Conservation (phyloP, 92 coral and sea anemone genomes). For the Porites evermanni region DNA sequence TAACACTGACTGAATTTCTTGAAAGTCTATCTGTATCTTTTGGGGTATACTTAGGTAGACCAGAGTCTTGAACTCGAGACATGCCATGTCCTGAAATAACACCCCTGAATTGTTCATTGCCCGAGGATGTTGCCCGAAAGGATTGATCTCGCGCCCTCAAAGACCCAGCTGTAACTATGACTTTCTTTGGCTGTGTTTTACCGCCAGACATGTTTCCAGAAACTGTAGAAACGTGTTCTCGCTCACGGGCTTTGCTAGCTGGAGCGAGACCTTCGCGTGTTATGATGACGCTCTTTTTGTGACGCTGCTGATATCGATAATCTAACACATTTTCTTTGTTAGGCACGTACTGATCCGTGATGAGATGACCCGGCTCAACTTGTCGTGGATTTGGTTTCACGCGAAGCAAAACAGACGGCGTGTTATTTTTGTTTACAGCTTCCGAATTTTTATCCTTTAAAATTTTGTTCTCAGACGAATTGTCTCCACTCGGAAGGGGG, state of each 20-base stretch:
- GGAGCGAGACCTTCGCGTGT: constrained; percentile 8
- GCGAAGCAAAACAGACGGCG: background rate
- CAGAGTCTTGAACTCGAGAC: background rate
- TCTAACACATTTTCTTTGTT: constrained; percentile 21
- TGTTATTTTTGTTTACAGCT: background rate
- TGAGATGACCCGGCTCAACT: constrained; percentile 15
- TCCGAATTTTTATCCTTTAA: background rate
- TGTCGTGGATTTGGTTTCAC: constrained; percentile 32
- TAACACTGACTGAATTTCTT: background rate
- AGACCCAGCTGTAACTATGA: background rate
- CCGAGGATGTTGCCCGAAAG: background rate
- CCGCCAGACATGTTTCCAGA: constrained; percentile 23
- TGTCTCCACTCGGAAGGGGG: background rate
- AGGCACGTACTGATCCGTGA: constrained; percentile 22
- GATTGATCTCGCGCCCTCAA: background rate
- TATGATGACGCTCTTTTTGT: constrained; percentile 36
- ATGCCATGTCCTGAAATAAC: background rate
- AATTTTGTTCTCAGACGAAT: background rate
- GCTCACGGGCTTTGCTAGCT: constrained; percentile 7
- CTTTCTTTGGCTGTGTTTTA: constrained; percentile 18
- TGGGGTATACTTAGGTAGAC: constrained; percentile 4
- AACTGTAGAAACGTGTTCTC: constrained; percentile 13
- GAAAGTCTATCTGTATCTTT: background rate
- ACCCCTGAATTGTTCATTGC: constrained; percentile 3
- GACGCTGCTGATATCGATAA: background rate